Percentiles rank a stretch among this genome's conserved stretches.
Conservation (phyloP, 2,797 vertebrate species). For the Petrocephalus schoutedeni region DNA sequence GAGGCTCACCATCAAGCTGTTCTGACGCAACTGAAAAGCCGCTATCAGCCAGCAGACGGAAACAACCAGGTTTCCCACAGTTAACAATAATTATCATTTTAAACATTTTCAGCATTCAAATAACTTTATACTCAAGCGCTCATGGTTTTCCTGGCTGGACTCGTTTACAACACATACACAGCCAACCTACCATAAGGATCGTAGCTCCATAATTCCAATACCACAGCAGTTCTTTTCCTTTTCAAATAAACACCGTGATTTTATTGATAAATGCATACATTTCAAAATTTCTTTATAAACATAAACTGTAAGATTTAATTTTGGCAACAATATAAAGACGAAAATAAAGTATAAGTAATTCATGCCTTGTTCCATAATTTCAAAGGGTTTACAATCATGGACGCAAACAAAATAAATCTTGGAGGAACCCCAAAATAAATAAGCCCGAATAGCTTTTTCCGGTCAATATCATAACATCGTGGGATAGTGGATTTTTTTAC, state of each 20-base stretch:
- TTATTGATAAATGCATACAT: conserved; percentile 38
- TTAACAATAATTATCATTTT: not conserved
- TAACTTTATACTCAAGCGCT: not conserved
- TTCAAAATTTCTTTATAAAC: conserved; percentile 31
- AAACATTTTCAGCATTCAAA: conserved; percentile 1
- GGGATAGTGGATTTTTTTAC: not conserved
- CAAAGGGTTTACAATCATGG: not conserved
- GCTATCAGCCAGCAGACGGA: conserved; percentile 10
- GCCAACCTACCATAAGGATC: not conserved
- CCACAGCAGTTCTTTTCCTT: not conserved
- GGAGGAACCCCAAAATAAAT: not conserved
- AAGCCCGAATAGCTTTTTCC: not conserved
- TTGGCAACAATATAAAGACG: conserved; percentile 34
- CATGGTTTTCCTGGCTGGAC: not conserved
- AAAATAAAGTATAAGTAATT: not conserved
- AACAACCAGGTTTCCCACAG: not conserved
- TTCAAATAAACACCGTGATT: conserved; percentile 16
- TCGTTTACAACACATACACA: not conserved
- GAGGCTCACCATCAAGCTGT: not conserved
- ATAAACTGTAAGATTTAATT: conserved; percentile 28
- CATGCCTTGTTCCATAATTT: not conserved
- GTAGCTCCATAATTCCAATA: conserved; percentile 11
- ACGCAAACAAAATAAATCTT: not conserved
- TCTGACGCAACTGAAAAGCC: not conserved
- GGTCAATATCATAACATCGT: not conserved